Base-by-base conservation (phyloP, 1,140 invertebrate species). In the Tribolium madens region DNA sequence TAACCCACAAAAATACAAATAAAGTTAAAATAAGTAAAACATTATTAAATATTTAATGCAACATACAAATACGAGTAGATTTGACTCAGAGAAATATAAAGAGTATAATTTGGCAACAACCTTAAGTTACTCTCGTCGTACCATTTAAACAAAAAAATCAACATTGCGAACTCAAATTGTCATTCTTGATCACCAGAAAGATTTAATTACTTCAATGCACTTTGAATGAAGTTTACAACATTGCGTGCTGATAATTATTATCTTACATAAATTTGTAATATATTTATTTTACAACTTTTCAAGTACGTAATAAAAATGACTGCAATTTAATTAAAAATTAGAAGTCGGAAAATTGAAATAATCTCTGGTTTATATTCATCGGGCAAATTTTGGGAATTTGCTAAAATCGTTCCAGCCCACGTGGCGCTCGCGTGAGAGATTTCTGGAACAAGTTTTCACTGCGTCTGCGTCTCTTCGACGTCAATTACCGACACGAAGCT, bases 401-500 rank as follows among this genome's bases (percentile, higher is more conserved):
- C 36, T 9, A 42, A 42, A 42, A 42, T 42, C 48, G 12, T 50
- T 14, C 10, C 17, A 10, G 14, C 15, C 52, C 52, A 57, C 52
- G 52, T 57, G 52, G 52, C 10, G 10, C 7, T 26, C 52, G 52
- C 52, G 52, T 53, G 52, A 53, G 18, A 21, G 52, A 3, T 15
- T 17, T 15, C 17, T 21, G 52, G 4, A 21, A 21, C 15, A 5
- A n/a, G 2, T n/a, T 0, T 12, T 3, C 4, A 12, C 13, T 17
- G 52, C 52, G 52, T 21, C 52, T 57, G 52, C 52, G 52, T 21
- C 26, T 3, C 26, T 4, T 10, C 57, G 57, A 64, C 26, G 21
- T 15, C 57, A 64, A 64, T 33, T 64, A 31, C 57, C 31, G 50
- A 15, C 50, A 15, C 50, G 50, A 52, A 17, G n/a, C 14, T 18